These are phyloP conservation scores for Pogonomyrmex californicus DNA, from an alignment of 1,140 invertebrate species.

Conservation along the genomic window DNA sequence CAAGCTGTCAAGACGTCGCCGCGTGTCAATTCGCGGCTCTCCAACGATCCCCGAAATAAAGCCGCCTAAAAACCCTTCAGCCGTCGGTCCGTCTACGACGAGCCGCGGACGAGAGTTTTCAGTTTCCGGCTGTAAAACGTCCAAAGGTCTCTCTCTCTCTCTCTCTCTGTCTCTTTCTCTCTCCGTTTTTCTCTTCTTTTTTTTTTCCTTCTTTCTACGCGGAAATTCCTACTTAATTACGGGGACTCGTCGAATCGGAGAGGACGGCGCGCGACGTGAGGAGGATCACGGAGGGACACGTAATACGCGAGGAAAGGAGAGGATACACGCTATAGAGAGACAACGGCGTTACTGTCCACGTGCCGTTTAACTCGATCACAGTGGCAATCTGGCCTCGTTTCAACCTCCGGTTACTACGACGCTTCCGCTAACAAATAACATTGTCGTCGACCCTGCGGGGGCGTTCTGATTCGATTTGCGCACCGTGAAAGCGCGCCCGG, in stretches of 20 bases:
- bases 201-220: neutral
- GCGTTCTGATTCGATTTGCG: constrained; percentile 85
- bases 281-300: neutral
- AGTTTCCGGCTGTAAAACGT: neutral
- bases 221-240: constrained; percentile 21
- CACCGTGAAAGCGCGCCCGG: constrained; percentile 74
- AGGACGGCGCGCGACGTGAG: neutral
- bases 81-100: neutral
- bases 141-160: no score
- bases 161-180: neutral
- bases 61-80: constrained; percentile 32
- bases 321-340: constrained; percentile 43
- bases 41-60: constrained; percentile 66
- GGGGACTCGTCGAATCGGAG: neutral
- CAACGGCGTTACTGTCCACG: constrained; percentile 82
- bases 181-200: neutral
- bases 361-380: constrained; percentile 87
- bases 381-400: constrained; percentile 87
- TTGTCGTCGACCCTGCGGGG: constrained; percentile 83
- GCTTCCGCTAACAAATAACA: constrained; percentile 86
- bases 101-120: constrained; percentile 16
- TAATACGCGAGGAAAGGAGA: neutral
- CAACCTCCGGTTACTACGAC: constrained; percentile 86
- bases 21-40: constrained; percentile 81
- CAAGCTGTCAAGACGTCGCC: constrained; percentile 86